These are phyloP conservation scores for rabbit (Oryctolagus cuniculus) DNA, from an alignment of 2,113 vertebrate genomes.

Conservation along the genomic window mOryCun1.1 NC_091445.1:3029001-3029500, in stretches of 20 bases:
- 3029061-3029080: neutral
- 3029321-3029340: too few relatives aligned
- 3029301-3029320: too few relatives aligned
- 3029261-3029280: too few relatives aligned
- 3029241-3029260: too few relatives aligned
- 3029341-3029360: neutral
- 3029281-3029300: too few relatives aligned
- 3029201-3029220: too few relatives aligned
- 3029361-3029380: neutral
- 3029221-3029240: too few relatives aligned
- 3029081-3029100: neutral
- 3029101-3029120: neutral
- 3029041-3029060: constrained; percentile 5
- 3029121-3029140: too few relatives aligned
- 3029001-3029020: neutral
- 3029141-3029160: too few relatives aligned
- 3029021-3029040: neutral
- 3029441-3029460: neutral
- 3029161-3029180: too few relatives aligned
- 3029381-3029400: constrained; percentile 1
- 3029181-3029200: too few relatives aligned
- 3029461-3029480: neutral
- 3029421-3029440: constrained; percentile 30
- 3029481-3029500: neutral
- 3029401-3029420: neutral